phyloP scores from a whole-genome alignment of 1,140 invertebrate species.

The Dreissena polymorpha region DNA sequence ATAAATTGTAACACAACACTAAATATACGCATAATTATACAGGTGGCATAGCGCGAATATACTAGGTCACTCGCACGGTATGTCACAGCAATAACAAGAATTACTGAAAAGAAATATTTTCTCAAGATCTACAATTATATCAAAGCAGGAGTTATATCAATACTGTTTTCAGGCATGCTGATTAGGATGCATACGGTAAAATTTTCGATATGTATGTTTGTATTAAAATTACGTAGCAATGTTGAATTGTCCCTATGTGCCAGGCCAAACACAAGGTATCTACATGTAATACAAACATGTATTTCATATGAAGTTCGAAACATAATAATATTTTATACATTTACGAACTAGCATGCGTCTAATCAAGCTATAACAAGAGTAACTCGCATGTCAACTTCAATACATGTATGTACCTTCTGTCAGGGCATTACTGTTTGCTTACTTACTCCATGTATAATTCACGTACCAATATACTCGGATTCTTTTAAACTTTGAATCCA shows the following conservation, averaged over 20 bases:
- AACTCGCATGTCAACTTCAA: background rate
- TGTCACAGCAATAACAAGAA: background rate
- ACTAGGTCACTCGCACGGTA: no score
- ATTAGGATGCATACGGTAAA: no score
- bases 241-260: background rate
- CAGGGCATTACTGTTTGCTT: no score
- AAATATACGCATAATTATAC: no score
- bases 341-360: no score
- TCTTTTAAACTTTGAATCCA: conserved; percentile 19
- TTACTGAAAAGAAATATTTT: background rate
- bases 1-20: no score
- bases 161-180: background rate
- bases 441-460: background rate
- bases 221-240: background rate
- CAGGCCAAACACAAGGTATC: no score
- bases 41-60: no score
- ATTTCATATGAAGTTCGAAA: no score
- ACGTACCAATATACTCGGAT: conserved; percentile 37
- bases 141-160: no score
- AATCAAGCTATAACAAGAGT: background rate
- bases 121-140: background rate
- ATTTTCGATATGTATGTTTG: background rate
- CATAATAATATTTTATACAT: background rate
- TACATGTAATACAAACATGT: no score
- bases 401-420: no score